Conservation (phyloP, 2,113 vertebrate genomes). For the Gallinago media region DNA sequence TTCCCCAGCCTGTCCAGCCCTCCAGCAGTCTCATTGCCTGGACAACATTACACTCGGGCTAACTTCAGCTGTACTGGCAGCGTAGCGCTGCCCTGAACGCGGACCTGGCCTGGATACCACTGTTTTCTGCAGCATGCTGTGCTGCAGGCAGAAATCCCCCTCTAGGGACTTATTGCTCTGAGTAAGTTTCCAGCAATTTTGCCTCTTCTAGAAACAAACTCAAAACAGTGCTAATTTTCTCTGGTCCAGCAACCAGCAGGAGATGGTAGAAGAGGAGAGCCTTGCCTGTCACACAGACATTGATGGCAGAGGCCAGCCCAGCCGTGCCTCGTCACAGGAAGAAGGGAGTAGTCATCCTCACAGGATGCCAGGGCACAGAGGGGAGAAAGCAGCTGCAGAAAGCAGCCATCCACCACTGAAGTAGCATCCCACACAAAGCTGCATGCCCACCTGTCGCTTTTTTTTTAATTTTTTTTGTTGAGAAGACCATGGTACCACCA, state of each 20-base stretch:
- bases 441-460: not conserved
- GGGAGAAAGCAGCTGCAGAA: not conserved
- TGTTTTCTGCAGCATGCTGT: too few relatives aligned
- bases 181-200: too few relatives aligned
- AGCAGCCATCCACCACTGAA: not conserved
- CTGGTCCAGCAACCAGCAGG: not conserved
- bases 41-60: not conserved
- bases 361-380: accelerated
- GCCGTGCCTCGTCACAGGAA: accelerated
- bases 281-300: not conserved
- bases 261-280: not conserved
- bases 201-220: too few relatives aligned
- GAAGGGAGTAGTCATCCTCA: not conserved
- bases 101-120: too few relatives aligned
- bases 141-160: too few relatives aligned
- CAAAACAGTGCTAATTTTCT: too few relatives aligned
- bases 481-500: not conserved
- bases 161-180: too few relatives aligned
- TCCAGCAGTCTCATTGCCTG: not conserved
- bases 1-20: not conserved
- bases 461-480: not conserved
- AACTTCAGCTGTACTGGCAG: not conserved
- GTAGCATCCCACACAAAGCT: not conserved
- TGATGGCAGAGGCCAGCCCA: not conserved
- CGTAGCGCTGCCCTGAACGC: not conserved